Evolutionary conservation across 2,797 vertebrate genomes (phyloP), one percentile per base, ranked within the genome.

Genomic region (Acomys russatus): DNA sequence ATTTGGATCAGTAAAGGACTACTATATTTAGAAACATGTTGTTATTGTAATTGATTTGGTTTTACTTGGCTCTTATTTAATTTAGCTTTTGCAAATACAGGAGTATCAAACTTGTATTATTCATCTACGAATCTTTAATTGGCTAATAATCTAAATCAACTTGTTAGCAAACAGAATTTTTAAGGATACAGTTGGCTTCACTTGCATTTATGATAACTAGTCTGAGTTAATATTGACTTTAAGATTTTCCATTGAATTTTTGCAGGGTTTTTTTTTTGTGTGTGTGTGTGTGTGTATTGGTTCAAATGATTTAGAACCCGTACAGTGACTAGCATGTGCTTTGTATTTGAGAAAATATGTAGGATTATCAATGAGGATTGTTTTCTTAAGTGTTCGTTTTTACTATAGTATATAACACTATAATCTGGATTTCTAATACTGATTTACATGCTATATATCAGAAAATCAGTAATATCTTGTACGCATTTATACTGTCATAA

Each of bases 161-260:
- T 90, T 96, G 74, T 71, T n/a, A 95, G 3, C 20, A 5, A 68
- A 95, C 78, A 82, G 88, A 95, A 89, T 68, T 64, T 64, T 68
- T 90, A 96, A 73, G 83, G 28, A 86, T 78, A 91, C 7, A 77
- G 73, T 96, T 92, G 92, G n/a, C 30, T 88, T 66, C 54, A 85
- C 83, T 96, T 88, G 95, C 97, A 86, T 6, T 90, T 17, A 30
- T 96, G 85, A 90, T 73, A 94, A 17, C 9, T 66, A 25, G 33
- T 54, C 73, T 70, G 51, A 80, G 20, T 0, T 11, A 49, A 22
- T 10, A 91, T 30, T 84, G 76, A 49, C 71, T 89, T 44, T 95
- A 96, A 91, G 10, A 2, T 61, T 96, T 96, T 71, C 56, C 92
- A 56, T 11, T 92, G 4, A 44, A 74, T 23, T 44, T 96, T 56